Percentiles rank a stretch among this genome's conserved stretches.
Conservation (phyloP, 2,797 vertebrate species). For the Geotrypetes seraphini region DNA sequence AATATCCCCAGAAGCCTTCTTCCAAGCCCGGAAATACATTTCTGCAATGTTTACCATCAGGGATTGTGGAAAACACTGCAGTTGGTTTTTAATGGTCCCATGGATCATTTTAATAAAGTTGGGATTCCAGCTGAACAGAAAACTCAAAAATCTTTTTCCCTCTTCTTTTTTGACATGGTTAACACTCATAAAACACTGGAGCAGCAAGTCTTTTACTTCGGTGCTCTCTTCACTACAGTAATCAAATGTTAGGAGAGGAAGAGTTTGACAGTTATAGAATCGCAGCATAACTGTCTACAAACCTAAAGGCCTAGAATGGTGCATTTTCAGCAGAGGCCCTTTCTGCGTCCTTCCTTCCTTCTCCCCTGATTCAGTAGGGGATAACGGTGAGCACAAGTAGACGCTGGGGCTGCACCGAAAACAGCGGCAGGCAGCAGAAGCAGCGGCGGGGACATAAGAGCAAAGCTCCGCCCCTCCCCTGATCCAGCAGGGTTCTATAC, state of each 20-base stretch:
- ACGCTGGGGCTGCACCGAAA: too few species aligned
- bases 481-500: too few species aligned
- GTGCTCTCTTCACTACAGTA: conserved; percentile 67
- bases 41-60: conserved; percentile 61
- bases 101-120: conserved; percentile 85
- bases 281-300: too few species aligned
- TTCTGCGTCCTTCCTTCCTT: too few species aligned
- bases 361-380: too few species aligned
- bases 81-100: conserved; percentile 85
- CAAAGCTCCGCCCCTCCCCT: too few species aligned
- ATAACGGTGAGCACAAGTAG: too few species aligned
- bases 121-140: conserved; percentile 82
- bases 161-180: conserved; percentile 72
- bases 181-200: conserved; percentile 71
- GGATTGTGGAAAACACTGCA: conserved; percentile 69
- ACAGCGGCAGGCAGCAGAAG: too few species aligned
- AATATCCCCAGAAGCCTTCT: conserved; percentile 71
- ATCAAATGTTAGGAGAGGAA: conserved; percentile 69
- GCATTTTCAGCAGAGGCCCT: too few species aligned
- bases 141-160: conserved; percentile 86
- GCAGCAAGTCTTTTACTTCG: conserved; percentile 69
- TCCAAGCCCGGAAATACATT: conserved; percentile 93
- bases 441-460: too few species aligned
- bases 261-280: too few species aligned
- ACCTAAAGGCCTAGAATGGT: too few species aligned